Conservation (phyloP, 2,888 invertebrate genomes). For the Oconnorella tubifera region DNA sequence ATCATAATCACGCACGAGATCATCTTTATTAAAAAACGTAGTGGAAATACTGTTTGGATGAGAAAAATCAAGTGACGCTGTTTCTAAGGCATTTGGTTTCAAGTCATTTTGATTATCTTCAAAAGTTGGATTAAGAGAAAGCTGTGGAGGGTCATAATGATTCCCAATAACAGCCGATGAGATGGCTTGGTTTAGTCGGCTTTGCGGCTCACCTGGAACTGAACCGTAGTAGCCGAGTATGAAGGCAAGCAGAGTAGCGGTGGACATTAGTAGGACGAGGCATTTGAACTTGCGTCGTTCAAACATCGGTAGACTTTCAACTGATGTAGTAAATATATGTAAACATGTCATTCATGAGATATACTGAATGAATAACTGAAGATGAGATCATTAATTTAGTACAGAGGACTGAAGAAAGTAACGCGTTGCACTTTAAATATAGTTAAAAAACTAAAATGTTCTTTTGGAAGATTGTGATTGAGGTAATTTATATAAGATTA, state of each 20-base stretch:
- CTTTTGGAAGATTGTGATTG: no score
- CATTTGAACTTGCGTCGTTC: conserved; percentile 16
- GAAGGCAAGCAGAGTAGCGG: conserved; percentile 10
- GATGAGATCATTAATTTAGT: no score
- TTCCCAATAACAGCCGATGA: neutral
- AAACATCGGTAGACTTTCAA: conserved; percentile 2
- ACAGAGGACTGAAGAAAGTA: no score
- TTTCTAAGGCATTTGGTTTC: no score
- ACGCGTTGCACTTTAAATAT: no score
- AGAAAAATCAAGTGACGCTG: no score
- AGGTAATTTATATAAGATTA: no score
- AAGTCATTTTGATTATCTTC: no score
- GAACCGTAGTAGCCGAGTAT: conserved; percentile 17
- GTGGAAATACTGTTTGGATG: neutral
- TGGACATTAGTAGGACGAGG: conserved; percentile 1
- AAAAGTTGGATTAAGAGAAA: neutral
- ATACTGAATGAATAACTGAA: no score
- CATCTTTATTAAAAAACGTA: conserved; percentile 13
- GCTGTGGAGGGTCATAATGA: neutral
- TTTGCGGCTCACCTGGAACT: neutral
- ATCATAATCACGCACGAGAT: conserved; percentile 19
- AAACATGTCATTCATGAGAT: neutral
- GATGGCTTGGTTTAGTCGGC: no score
- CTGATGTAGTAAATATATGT: neutral
- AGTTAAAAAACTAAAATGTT: no score